Conservation (phyloP, 1,140 invertebrate genomes). For the Penaeus japonicus region DNA sequence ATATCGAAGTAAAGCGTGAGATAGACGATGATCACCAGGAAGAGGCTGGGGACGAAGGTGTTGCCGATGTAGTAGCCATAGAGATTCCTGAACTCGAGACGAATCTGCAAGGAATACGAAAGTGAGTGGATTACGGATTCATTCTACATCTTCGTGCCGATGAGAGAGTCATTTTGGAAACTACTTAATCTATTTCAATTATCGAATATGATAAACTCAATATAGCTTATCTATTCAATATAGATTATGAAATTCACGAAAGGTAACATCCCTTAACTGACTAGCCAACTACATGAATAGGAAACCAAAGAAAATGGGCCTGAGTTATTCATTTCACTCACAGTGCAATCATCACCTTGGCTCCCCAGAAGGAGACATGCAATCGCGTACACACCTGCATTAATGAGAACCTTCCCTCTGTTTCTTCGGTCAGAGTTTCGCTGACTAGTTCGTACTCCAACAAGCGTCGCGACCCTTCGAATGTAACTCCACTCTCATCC, state of each 20-base stretch:
- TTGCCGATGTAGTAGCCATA: slow-evolving; percentile 43
- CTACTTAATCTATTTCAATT: too few species aligned
- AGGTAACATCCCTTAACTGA: too few species aligned
- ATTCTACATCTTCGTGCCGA: background rate
- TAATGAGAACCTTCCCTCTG: background rate
- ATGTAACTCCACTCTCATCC: background rate
- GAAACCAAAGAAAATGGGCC: too few species aligned
- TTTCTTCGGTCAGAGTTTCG: background rate
- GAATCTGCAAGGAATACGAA: background rate
- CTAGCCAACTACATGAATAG: too few species aligned
- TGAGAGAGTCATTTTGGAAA: too few species aligned
- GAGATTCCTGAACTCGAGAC: slow-evolving; percentile 17
- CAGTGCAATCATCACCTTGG: too few species aligned
- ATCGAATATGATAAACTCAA: too few species aligned
- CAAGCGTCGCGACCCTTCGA: background rate
- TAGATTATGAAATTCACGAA: too few species aligned
- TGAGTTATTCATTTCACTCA: too few species aligned
- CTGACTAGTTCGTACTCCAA: background rate
- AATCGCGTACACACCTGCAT: background rate
- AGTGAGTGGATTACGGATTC: background rate
- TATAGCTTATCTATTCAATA: too few species aligned
- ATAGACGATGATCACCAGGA: slow-evolving; percentile 22
- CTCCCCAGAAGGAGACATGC: too few species aligned
- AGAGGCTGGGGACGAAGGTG: slow-evolving; percentile 30
- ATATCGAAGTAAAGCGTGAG: slow-evolving; percentile 28